Conservation (phyloP, 1,140 invertebrate genomes). For the Magallana ariakensis region DNA sequence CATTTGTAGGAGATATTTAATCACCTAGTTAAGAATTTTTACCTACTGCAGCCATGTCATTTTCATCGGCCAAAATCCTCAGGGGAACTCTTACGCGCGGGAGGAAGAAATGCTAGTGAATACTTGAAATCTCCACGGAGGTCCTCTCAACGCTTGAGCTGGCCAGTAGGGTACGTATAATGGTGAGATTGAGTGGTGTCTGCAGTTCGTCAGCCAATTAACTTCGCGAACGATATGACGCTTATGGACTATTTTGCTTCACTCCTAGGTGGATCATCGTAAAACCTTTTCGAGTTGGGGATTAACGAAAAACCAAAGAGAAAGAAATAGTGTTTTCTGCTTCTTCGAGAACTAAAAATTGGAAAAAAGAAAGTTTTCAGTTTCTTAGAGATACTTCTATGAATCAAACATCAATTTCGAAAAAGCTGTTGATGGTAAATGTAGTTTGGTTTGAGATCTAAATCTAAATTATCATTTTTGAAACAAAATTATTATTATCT, state of each 20-base stretch:
- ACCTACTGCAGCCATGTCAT: constrained; percentile 14
- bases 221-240: constrained; percentile 2
- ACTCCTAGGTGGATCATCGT: not conserved
- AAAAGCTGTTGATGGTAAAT: too few species aligned
- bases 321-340: not conserved
- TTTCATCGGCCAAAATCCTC: constrained; percentile 14
- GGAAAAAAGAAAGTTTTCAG: too few species aligned
- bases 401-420: too few species aligned
- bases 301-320: not conserved
- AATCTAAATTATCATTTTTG: too few species aligned
- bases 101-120: constrained; percentile 26
- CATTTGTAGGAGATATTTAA: not conserved
- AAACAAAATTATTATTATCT: too few species aligned
- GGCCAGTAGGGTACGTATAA: constrained; percentile 24
- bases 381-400: too few species aligned
- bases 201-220: constrained; percentile 35
- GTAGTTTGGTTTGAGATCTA: too few species aligned
- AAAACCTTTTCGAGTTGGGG: not conserved
- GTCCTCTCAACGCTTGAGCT: constrained; percentile 5
- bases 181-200: constrained; percentile 25
- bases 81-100: constrained; percentile 21
- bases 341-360: not conserved
- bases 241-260: constrained; percentile 18
- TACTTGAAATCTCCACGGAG: constrained; percentile 21
- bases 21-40: not conserved